These are phyloP conservation scores for Craterocephalus amniculus DNA, from an alignment of 2,797 vertebrate genomes.

Conservation along the genomic window DNA sequence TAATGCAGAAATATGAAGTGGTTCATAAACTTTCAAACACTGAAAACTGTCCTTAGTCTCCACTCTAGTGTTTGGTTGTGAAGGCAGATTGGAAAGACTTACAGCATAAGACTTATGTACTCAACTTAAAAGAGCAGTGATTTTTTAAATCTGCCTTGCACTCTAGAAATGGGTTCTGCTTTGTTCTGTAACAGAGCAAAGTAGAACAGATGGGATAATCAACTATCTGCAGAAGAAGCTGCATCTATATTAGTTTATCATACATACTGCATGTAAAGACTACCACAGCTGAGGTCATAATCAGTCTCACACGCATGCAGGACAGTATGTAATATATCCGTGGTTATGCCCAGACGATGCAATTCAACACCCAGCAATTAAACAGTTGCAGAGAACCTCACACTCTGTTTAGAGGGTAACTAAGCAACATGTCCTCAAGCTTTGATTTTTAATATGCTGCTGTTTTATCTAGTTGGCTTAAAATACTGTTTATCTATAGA, in stretches of 20 bases:
- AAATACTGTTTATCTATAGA: constrained; percentile 44
- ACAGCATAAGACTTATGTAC: too few relatives aligned
- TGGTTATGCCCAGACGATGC: constrained; percentile 44
- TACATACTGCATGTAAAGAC: background rate
- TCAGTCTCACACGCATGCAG: constrained; percentile 20
- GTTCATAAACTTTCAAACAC: background rate
- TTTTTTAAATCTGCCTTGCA: background rate
- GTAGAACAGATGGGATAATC: background rate
- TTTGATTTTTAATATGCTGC: constrained; percentile 46
- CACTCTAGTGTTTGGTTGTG: background rate
- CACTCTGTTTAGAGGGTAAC: constrained; percentile 66
- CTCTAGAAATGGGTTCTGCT: background rate
- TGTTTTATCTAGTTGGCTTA: constrained; percentile 28
- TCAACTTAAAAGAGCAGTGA: background rate
- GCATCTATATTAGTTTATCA: background rate
- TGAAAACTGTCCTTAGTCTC: background rate
- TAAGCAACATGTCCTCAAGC: constrained; percentile 39
- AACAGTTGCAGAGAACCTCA: constrained; percentile 50
- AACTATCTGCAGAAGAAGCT: background rate
- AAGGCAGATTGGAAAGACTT: background rate
- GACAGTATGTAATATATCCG: constrained; percentile 66
- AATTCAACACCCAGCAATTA: constrained; percentile 57
- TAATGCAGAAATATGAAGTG: background rate
- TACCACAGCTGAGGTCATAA: constrained; percentile 35
- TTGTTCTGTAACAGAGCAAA: background rate